phyloP scores from a whole-genome alignment of 1,140 invertebrate genomes.

The Listronotus oregonensis region DNA sequence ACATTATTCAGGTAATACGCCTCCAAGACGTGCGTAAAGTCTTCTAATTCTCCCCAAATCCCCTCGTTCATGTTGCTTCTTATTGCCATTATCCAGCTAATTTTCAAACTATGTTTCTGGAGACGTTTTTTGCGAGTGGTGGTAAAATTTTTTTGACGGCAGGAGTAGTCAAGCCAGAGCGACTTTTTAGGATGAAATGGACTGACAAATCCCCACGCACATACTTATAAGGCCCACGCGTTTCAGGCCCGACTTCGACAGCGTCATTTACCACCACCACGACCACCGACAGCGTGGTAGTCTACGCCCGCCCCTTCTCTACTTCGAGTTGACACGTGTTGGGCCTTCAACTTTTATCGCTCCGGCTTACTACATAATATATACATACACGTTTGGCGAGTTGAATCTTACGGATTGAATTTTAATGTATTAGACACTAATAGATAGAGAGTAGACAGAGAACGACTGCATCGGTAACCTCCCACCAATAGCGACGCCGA shows the following conservation, averaged over 20 bases:
- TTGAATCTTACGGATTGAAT: too few species aligned
- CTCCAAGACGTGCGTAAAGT: too few species aligned
- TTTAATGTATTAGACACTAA: too few species aligned
- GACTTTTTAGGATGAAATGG: not conserved
- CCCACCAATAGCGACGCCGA: too few species aligned
- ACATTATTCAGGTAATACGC: too few species aligned
- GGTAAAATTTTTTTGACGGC: not conserved
- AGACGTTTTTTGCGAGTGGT: not conserved
- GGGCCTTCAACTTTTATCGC: not conserved
- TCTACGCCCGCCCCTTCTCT: not conserved
- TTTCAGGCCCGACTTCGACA: not conserved
- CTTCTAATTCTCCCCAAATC: not conserved
- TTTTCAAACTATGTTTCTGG: not conserved
- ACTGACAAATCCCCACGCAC: not conserved
- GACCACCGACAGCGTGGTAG: not conserved
- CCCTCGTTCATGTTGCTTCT: not conserved
- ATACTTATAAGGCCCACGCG: not conserved
- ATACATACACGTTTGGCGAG: too few species aligned
- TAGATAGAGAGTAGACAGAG: too few species aligned
- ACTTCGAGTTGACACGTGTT: conserved; percentile 1
- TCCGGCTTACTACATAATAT: too few species aligned
- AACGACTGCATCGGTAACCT: too few species aligned
- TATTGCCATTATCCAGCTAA: not conserved
- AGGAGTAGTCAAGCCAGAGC: not conserved
- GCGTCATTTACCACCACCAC: not conserved